These are phyloP conservation scores for Gracilinanus agilis DNA, from an alignment of 2,113 vertebrate species.

Conservation along the genomic window DNA sequence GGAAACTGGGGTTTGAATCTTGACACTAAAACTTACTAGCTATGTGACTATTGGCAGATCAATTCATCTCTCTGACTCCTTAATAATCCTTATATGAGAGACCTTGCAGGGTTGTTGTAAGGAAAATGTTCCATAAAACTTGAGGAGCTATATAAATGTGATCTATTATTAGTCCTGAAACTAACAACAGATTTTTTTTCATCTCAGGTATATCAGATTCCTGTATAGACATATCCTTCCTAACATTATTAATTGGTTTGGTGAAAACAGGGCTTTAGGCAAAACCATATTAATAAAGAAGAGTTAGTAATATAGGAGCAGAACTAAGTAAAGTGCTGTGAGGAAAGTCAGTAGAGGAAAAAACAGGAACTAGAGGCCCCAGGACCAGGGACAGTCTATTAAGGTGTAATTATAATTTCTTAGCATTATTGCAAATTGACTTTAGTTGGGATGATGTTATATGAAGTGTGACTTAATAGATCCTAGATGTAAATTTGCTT, in stretches of 20 bases:
- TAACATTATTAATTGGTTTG: neutral
- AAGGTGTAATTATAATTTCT: neutral
- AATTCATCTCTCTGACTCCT: neutral
- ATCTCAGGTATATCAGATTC: neutral
- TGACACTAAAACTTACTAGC: neutral
- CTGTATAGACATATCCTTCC: slow-evolving; percentile 3
- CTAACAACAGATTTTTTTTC: neutral
- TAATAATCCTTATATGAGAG: neutral
- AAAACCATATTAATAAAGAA: neutral
- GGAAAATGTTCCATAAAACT: neutral
- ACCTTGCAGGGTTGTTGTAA: neutral
- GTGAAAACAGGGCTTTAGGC: neutral
- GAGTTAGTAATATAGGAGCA: neutral
- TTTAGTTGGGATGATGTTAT: neutral
- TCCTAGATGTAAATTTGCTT: neutral
- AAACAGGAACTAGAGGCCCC: neutral
- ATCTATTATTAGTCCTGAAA: neutral
- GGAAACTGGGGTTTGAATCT: neutral
- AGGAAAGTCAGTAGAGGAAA: neutral
- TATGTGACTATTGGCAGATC: neutral
- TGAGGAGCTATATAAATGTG: neutral
- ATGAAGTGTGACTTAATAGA: neutral
- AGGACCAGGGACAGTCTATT: neutral
- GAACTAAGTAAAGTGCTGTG: neutral
- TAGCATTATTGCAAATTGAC: neutral